These are phyloP conservation scores for Oncorhynchus masou DNA, from an alignment of 2,113 vertebrate genomes.

Conservation along the genomic window DNA sequence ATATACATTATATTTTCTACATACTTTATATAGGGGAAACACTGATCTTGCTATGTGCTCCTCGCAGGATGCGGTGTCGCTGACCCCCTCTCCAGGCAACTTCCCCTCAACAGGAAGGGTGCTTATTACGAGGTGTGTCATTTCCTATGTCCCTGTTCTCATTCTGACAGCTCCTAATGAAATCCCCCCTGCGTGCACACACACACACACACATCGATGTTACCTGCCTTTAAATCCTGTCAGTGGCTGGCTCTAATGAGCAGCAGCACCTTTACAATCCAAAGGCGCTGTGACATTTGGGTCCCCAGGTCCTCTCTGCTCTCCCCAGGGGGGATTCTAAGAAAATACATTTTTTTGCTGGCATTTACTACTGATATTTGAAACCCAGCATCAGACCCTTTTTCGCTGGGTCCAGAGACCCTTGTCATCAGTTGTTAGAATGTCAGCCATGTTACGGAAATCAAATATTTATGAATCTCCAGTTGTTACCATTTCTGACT, in stretches of 20 bases:
- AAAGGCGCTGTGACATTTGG: slow-evolving; percentile 13
- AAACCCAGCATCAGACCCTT: background rate
- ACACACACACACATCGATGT: background rate
- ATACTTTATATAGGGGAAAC: too few relatives aligned
- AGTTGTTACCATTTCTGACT: slow-evolving; percentile 7
- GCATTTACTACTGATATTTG: too few relatives aligned
- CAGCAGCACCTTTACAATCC: slow-evolving; percentile 15
- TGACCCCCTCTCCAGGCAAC: too few relatives aligned
- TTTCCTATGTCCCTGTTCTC: too few relatives aligned
- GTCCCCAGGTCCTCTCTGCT: slow-evolving; percentile 12
- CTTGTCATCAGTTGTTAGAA: slow-evolving; percentile 17
- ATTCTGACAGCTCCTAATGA: background rate
- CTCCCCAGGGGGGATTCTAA: too few relatives aligned
- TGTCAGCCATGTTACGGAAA: slow-evolving; percentile 28
- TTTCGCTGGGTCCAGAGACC: background rate
- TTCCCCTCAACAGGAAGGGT: too few relatives aligned
- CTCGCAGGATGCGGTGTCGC: too few relatives aligned
- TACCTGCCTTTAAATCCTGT: background rate
- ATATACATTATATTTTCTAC: too few relatives aligned
- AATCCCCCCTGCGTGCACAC: background rate
- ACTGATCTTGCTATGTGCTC: too few relatives aligned
- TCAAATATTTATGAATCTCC: slow-evolving; percentile 45
- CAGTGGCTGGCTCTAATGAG: slow-evolving; percentile 37
- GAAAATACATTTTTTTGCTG: too few relatives aligned
- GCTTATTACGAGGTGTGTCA: too few relatives aligned